Percentiles rank a stretch among this genome's conserved stretches.
These are phyloP conservation scores for Morone chrysops DNA, from an alignment of 2,113 vertebrate genomes.

Conservation along the genomic window DNA sequence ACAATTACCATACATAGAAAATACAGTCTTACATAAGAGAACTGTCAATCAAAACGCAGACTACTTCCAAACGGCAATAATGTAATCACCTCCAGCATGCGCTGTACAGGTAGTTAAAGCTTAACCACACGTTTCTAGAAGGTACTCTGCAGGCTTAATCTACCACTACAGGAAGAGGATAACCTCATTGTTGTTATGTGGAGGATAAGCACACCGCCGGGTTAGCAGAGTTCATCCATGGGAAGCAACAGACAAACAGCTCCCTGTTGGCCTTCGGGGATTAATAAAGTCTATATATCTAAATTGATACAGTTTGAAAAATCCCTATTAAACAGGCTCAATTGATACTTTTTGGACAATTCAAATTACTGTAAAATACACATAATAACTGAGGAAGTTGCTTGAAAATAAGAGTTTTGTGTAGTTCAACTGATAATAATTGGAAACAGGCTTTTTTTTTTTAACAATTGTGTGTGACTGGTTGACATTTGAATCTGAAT, in stretches of 20 bases:
- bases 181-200: slow-evolving; percentile 26
- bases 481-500: neutral
- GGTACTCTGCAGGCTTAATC: slow-evolving; percentile 45
- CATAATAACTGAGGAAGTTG: too few relatives aligned
- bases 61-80: slow-evolving; percentile 36
- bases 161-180: slow-evolving; percentile 39
- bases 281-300: too few relatives aligned
- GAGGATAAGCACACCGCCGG: neutral
- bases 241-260: neutral
- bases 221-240: neutral
- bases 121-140: slow-evolving; percentile 50
- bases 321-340: neutral
- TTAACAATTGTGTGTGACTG: neutral
- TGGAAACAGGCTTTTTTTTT: neutral
- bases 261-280: too few relatives aligned
- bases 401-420: neutral
- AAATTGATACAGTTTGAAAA: neutral
- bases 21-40: slow-evolving; percentile 45
- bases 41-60: slow-evolving; percentile 28
- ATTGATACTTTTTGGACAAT: too few relatives aligned
- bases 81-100: slow-evolving; percentile 42
- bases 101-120: slow-evolving; percentile 4
- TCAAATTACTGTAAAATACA: too few relatives aligned
- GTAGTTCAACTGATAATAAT: neutral
- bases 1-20: slow-evolving; percentile 30